Percentiles rank a stretch among this genome's conserved stretches.
Evolutionary conservation across 1,140 invertebrate genomes (phyloP).

Genomic region (Lordiphosa stackelbergi): DNA sequence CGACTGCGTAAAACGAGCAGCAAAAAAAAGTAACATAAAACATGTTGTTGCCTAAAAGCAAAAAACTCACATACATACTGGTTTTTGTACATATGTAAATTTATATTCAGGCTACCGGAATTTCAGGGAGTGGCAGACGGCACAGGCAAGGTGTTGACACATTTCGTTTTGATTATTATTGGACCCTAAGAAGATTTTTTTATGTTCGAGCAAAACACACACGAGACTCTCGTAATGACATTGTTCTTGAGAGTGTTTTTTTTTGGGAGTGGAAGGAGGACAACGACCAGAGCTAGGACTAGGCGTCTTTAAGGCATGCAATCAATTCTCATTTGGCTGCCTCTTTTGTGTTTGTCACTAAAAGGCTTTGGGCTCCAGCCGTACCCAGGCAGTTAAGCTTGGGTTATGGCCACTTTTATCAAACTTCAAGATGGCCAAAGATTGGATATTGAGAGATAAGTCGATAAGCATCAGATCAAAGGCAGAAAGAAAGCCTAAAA

Average conservation of each 20-base stretch:
- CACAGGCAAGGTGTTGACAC: conserved; percentile 61
- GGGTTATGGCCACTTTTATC: too few species aligned
- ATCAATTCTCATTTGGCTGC: conserved; percentile 66
- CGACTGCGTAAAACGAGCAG: conserved; percentile 32
- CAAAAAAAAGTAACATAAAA: conserved; percentile 46
- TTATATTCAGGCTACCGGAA: conserved; percentile 28
- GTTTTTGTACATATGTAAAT: conserved; percentile 33
- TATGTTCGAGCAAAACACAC: conserved; percentile 16
- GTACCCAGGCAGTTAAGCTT: too few species aligned
- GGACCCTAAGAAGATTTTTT: conserved; percentile 60
- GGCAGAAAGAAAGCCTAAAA: too few species aligned
- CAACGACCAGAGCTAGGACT: conserved; percentile 5
- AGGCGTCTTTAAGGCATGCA: conserved; percentile 31
- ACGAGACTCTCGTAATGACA: conserved; percentile 13
- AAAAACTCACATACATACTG: conserved; percentile 32
- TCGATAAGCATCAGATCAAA: too few species aligned
- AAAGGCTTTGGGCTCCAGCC: not conserved
- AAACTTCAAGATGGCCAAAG: too few species aligned
- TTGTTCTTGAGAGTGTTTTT: conserved; percentile 14
- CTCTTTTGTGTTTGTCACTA: conserved; percentile 36
- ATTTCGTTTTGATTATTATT: conserved; percentile 59
- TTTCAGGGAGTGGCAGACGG: conserved; percentile 41
- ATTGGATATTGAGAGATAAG: too few species aligned
- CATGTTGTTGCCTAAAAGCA: conserved; percentile 53
- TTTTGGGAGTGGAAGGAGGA: conserved; percentile 1